phyloP scores from a whole-genome alignment of 2,888 invertebrate species.

The Ommatoiulus sabulosus region DNA sequence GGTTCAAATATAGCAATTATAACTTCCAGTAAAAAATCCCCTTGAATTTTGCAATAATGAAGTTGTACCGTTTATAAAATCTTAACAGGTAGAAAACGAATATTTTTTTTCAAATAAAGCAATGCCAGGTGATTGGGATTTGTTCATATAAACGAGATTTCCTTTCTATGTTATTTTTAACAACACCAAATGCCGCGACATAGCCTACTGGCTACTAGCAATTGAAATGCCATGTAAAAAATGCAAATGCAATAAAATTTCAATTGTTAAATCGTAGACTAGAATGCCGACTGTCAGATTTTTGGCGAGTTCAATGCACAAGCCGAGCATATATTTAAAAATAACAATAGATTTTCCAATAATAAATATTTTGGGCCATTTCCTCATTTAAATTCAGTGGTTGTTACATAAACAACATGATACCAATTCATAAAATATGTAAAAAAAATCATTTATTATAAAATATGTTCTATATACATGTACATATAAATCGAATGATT shows the following conservation, averaged over 20 bases:
- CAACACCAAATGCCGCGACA: neutral
- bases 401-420: neutral
- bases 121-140: too few relatives aligned
- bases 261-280: neutral
- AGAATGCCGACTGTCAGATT: neutral
- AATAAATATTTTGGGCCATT: conserved; percentile 24
- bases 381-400: neutral
- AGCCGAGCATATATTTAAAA: neutral
- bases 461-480: conserved; percentile 48
- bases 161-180: too few relatives aligned
- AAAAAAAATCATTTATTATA: conserved; percentile 19
- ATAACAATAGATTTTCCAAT: neutral
- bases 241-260: neutral
- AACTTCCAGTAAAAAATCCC: neutral
- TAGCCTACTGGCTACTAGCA: too few relatives aligned
- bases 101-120: too few relatives aligned
- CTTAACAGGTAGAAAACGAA: neutral
- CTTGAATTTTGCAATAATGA: neutral
- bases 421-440: neutral
- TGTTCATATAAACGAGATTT: too few relatives aligned
- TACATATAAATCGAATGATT: neutral
- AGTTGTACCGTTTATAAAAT: neutral
- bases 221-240: neutral
- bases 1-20: conserved; percentile 47
- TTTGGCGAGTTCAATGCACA: neutral